Base-by-base conservation (phyloP, 2,797 vertebrate species). In the Microcaecilia unicolor region DNA sequence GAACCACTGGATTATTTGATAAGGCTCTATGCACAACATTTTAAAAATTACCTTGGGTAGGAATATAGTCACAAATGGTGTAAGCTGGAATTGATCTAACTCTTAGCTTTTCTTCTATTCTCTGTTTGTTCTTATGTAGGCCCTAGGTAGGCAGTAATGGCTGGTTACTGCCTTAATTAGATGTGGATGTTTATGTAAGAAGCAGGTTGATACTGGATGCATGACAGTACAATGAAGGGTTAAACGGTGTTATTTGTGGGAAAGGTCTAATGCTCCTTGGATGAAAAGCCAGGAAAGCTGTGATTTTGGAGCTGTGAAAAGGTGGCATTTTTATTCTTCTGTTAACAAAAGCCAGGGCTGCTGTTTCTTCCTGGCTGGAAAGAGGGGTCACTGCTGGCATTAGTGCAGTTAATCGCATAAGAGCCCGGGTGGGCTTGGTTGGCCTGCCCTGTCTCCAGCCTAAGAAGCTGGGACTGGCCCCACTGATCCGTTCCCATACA, bases 401-500 rank as follows among this genome's bases (percentile, higher is more conserved):
- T 80, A 67, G 55, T 29, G 46, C 41, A 27, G 68, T 64, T 71
- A 41, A 61, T 74, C 51, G 34, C 19, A 3, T 34, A 25, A 57
- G 61, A 61, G 58, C 48, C 47, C 2, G 28, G 58, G 61, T 34
- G 63, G 69, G 61, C 51, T 55, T 6, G 10, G 32, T 15, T 28
- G 31, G 7, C 2, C 3, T 8, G 4, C 4, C 2, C 8, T 8
- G 15, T 48, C 44, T 53, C 48, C 42, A 23, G 37, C 46, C 31
- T 12, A 3, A 41, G 47, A 54, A 57, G 60, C 62, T 53, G 60
- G 57, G 70, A 56, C 61, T 25, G 16, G 55, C 56, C 68, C 42
- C 37, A 17, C 24, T 0, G 10, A 65, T 61, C 75, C 18, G 49
- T 84, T 84, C 81, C 66, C 67, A 78, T 74, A 67, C 72, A 31